Base-by-base conservation (phyloP, 2,797 vertebrate genomes). In the Tinamus major region DNA sequence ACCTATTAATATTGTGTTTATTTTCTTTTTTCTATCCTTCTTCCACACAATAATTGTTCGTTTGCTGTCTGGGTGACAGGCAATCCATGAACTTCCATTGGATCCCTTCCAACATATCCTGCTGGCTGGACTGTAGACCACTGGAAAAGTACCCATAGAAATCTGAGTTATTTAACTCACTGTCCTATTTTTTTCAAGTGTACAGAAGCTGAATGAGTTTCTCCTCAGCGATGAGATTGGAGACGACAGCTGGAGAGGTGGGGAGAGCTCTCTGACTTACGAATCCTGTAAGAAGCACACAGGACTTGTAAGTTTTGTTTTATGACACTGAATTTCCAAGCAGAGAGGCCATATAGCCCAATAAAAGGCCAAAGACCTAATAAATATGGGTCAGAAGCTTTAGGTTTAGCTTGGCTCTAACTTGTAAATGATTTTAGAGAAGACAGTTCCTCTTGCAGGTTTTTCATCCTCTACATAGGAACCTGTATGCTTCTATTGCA, bases 151-250 rank as follows among this genome's bases (percentile, higher is more conserved):
- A 41, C n/a, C 64, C 2, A 0, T 24, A 67, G 77, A 84, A 93
- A 93, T 56, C 55, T 68, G 79, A 6, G 18, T 51, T 72, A 53
- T 86, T 84, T 81, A 89, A 92, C 77, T 90, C 75, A 16, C 37
- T 93, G 41, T 46, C 49, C 41, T 51, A 48, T 89, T 87, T 56
- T 86, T 85, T 95, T 79, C 82, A 96, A 99, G 99, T 69, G 99
- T 99, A 49, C 99, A 99, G 97, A 99, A 99, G 97, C 97, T 99
- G 76, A 98, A 99, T 6, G 99, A 99, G 96, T 99, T 99, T 96
- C 98, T 99, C 53, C 97, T 99, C 96, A 99, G 99, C 69, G 99
- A 99, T 81, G 99, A 99, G 98, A 99, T 99, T 63, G 98, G 99
- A 79, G 99, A 99, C 26, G 99, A 99, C 97, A 98, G 98, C 97